Evolutionary conservation across 2,888 invertebrate genomes (phyloP), one percentile per base, ranked within the genome.

Genomic region (Tethea ocularis): DNA sequence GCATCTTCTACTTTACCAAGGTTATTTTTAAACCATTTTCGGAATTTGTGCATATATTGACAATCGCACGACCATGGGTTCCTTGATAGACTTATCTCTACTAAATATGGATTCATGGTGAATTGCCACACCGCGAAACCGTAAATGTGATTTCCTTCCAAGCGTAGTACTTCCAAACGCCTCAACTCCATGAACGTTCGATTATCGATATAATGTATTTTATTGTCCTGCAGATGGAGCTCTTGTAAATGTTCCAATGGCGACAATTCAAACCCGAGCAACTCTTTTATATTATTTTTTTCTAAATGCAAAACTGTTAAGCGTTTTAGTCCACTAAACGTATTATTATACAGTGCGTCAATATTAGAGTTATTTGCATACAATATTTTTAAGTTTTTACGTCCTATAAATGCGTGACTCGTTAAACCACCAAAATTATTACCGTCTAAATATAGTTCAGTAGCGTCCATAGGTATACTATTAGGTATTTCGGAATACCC

Each of bases 41-140:
- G 95, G 81, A 96, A 97, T 82, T 95, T 95, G 72, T 96, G 95
- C 76, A 97, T 89, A 86, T 97, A 98, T 74, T 95, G 95, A 89
- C 98, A 98, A 83, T 97, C 97, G 88, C 98, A 98, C 67, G 97
- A 97, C 98, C 98, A 98, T 56, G 96, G 96, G 86, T 98, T 98
- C 74, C 95, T 95, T 60, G 96, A 95, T 67, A 98, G 93, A 58
- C 96, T 96, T 75, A 98, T 96, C 87, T 97, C 97, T n/a, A 97
- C 96, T 78, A 98, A 94, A 89, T 97, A 97, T 23, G 97, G 97
- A 91, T 97, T 97, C 75, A 95, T 89, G 62, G 95, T 94, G 80
- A 98, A 95, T 85, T 97, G 96, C 97, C 98, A 97, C 72, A 98
- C 96, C 72, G 97, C 96, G 81, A 97, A 98, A 66, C 95, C 95